Base-by-base conservation (phyloP, 2,113 vertebrate species). In the Dascyllus trimaculatus region DNA sequence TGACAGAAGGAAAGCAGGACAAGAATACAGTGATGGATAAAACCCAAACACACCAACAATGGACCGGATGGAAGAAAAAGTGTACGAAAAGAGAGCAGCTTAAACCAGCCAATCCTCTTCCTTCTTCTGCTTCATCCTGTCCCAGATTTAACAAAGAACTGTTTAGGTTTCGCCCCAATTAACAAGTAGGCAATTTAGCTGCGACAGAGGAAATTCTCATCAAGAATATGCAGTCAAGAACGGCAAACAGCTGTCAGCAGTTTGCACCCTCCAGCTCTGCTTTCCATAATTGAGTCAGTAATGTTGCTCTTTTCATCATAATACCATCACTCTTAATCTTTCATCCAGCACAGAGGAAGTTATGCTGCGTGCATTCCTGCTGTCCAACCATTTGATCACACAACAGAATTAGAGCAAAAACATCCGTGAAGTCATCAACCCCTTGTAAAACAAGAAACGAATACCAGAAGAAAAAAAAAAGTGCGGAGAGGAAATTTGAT, bases 201-300 rank as follows among this genome's bases (percentile, higher is more conserved):
- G 56, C 54, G 40, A 82, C 76, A 75, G 53, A 71, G 71, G 52
- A 88, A 85, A 87, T 81, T 80, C 74, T 75, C 78, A 87, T 84
- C 77, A 88, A 49, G 81, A 67, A 35, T 29, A 64, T 1, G 46
- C 53, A 67, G 82, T 69, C 56, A 59, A 73, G 71, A 87, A 78
- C 68, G 22, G 69, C 88, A 82, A 91, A 85, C 86, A 90, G 83
- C 84, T 90, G 86, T 88, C 87, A 88, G 87, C 86, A 81, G 71
- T 80, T 86, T 81, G 72, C 68, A 58, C 53, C 82, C 67, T 88
- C 77, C 58, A 68, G 80, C 70, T 79, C 58, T 56, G 11, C 58
- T 83, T 69, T 69, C 67, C 83, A 82, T 86, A 89, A 88, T 75
- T 77, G 78, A 91, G 77, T 84, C 82, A 54, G 67, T 89, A 54